phyloP scores from a whole-genome alignment of 2,797 vertebrate species.

The Cercopithecus diana region DNA sequence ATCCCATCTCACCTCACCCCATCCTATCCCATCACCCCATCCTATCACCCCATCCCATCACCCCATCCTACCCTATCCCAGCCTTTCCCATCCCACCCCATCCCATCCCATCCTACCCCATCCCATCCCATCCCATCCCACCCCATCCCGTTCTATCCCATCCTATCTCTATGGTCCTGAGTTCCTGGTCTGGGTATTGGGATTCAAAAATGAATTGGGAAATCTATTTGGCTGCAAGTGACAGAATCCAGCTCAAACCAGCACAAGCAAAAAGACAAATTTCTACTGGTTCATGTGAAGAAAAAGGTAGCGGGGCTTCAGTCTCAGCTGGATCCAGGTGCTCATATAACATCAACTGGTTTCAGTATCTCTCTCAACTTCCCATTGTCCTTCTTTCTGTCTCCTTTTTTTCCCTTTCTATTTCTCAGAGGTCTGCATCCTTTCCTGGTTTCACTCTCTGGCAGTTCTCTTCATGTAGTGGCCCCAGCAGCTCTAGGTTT shows the following conservation, averaged over 20 bases:
- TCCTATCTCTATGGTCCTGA: neutral
- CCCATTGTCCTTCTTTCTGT: neutral
- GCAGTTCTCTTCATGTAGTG: neutral
- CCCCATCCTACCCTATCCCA: rapidly evolving
- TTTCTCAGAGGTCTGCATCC: neutral
- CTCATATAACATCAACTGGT: neutral
- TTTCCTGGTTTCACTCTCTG: neutral
- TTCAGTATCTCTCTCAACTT: neutral
- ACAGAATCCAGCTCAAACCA: neutral
- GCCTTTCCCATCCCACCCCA: too few relatives aligned
- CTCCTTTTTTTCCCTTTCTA: neutral
- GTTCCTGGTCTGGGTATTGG: neutral
- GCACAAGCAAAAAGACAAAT: neutral
- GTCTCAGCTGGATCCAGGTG: neutral
- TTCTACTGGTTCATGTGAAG: neutral
- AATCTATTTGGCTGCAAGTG: neutral
- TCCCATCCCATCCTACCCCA: too few relatives aligned
- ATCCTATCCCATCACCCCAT: rapidly evolving
- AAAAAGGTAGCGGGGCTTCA: neutral
- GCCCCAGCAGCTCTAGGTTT: neutral
- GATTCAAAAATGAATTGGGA: neutral
- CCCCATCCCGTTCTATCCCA: too few relatives aligned
- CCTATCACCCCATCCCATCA: too few relatives aligned
- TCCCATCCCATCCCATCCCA: neutral
- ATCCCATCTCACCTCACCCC: too few relatives aligned